These are phyloP conservation scores for Melanotaenia parkinsoni DNA, from an alignment of 2,797 vertebrate genomes.

Conservation along the genomic window DNA sequence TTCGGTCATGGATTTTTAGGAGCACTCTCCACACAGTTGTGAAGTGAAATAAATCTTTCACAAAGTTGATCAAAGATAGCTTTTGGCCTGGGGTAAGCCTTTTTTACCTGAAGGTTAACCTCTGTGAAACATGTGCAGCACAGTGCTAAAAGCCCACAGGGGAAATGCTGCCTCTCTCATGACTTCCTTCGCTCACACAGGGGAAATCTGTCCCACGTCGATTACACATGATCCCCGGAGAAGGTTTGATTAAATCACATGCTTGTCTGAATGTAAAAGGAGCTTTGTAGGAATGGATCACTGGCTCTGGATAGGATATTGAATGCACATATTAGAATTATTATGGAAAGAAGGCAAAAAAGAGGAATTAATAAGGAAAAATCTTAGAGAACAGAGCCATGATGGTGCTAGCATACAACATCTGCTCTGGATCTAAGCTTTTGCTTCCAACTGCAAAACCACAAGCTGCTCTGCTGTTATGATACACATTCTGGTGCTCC, in stretches of 20 bases:
- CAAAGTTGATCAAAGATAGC: constrained; percentile 15
- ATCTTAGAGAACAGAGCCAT: constrained; percentile 7
- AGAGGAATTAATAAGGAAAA: constrained; percentile 32
- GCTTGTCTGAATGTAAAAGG: constrained; percentile 75
- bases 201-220: constrained; percentile 51
- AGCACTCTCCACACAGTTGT: not conserved
- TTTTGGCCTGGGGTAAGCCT: constrained; percentile 26
- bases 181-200: constrained; percentile 62
- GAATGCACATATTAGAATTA: constrained; percentile 41
- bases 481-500: constrained; percentile 57
- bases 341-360: constrained; percentile 54
- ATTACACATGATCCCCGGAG: constrained; percentile 57
- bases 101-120: constrained; percentile 41
- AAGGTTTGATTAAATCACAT: constrained; percentile 70
- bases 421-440: constrained; percentile 45
- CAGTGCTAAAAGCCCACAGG: constrained; percentile 28
- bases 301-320: constrained; percentile 38
- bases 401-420: constrained; percentile 38
- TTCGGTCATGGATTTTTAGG: constrained; percentile 13
- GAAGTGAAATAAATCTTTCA: constrained; percentile 7
- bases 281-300: constrained; percentile 54
- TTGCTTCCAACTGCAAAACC: constrained; percentile 55
- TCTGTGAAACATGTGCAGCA: constrained; percentile 31
- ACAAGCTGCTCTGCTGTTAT: constrained; percentile 66
- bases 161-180: constrained; percentile 46